Evolutionary conservation across 2,113 vertebrate genomes (phyloP).

Genomic region (Diglossa brunneiventris): DNA sequence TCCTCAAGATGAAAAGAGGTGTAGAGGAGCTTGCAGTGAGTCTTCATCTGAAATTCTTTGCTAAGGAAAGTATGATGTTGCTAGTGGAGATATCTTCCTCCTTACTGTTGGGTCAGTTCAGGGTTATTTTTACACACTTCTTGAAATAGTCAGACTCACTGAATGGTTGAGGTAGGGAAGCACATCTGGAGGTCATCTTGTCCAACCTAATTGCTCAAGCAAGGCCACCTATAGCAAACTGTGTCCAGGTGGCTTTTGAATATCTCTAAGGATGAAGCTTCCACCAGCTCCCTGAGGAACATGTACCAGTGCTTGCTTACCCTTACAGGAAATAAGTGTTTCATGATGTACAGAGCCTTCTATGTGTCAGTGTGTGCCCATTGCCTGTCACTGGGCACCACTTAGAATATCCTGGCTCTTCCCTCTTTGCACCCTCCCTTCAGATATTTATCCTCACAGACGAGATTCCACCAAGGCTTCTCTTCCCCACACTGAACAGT

Average conservation of each 20-base stretch:
- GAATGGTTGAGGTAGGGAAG: not conserved
- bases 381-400: not conserved
- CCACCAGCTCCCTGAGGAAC: not conserved
- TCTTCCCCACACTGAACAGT: not conserved
- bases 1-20: not conserved
- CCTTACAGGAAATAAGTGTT: not conserved
- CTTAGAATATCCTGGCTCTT: not conserved
- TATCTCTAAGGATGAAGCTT: not conserved
- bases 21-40: not conserved
- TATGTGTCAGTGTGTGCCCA: not conserved
- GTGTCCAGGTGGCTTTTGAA: not conserved
- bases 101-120: not conserved
- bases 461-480: fast-evolving
- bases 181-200: not conserved
- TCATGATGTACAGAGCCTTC: not conserved
- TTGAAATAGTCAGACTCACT: not conserved
- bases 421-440: not conserved
- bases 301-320: not conserved
- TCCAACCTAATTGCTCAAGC: not conserved
- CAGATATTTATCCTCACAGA: not conserved
- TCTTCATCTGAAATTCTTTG: not conserved
- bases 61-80: not conserved
- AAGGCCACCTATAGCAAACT: not conserved
- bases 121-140: not conserved
- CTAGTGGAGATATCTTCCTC: not conserved